A percentile compares a stretch with the other conserved stretches of the same genome.
phyloP scores from a whole-genome alignment of 2,113 vertebrate genomes.

The Lates calcarifer region DNA sequence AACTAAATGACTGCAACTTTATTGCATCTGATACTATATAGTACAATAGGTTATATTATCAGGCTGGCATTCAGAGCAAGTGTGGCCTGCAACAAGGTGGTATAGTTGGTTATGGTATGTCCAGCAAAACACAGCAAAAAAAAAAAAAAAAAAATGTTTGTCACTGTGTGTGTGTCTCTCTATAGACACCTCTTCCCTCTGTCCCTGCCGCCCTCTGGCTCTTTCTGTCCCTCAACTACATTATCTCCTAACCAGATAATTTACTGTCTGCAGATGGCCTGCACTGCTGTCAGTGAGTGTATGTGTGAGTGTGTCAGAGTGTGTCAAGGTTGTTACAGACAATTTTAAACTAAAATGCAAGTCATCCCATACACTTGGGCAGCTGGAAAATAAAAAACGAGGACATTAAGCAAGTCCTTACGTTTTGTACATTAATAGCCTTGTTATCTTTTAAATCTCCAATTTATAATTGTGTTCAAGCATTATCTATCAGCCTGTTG shows the following conservation, averaged over 20 bases:
- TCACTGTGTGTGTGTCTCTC: background rate
- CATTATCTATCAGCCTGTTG: background rate
- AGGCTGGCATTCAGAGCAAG: background rate
- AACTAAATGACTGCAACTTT: no score
- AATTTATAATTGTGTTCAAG: background rate
- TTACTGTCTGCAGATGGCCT: conserved; percentile 69
- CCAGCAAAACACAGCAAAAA: conserved; percentile 15
- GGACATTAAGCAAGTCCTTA: background rate
- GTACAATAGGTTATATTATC: no score
- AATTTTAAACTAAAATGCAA: conserved; percentile 53
- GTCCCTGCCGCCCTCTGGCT: conserved; percentile 17
- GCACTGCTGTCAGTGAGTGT: conserved; percentile 47
- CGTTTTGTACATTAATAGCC: background rate
- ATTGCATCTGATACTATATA: no score
- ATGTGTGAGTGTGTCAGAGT: conserved; percentile 6
- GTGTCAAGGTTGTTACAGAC: conserved; percentile 59
- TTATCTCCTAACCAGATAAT: conserved; percentile 70
- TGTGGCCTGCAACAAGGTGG: conserved; percentile 2
- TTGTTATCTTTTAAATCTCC: background rate
- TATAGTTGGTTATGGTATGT: background rate
- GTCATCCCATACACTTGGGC: conserved; percentile 14
- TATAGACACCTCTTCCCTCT: background rate
- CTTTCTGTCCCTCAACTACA: conserved; percentile 30
- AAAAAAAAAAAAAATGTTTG: conserved; percentile 9
- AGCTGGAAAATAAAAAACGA: background rate